Conservation (phyloP, 1,140 invertebrate genomes). For the Aphaenogaster floridana region DNA sequence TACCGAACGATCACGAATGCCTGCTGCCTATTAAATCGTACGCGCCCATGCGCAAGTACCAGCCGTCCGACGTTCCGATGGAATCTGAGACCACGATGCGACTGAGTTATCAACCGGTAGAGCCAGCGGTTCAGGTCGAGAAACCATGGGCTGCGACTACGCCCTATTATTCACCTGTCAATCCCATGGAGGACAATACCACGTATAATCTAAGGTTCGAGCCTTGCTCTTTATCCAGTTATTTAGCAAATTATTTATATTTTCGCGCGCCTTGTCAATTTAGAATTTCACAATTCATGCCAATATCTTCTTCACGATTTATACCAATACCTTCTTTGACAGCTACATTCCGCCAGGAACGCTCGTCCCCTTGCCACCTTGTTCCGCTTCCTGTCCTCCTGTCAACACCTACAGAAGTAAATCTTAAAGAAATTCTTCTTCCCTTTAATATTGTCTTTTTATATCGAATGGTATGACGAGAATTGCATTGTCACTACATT, state of each 20-base stretch:
- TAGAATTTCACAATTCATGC: not conserved
- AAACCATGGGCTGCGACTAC: constrained; percentile 74
- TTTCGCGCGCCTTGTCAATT: not conserved
- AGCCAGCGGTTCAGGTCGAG: constrained; percentile 60
- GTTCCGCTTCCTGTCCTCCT: constrained; percentile 42
- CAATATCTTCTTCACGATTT: too few species aligned
- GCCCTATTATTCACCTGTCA: constrained; percentile 74
- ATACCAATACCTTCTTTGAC: constrained; percentile 6
- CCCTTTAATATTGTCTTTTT: constrained; percentile 11
- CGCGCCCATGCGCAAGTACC: constrained; percentile 79
- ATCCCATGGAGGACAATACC: constrained; percentile 81
- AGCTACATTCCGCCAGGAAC: constrained; percentile 79
- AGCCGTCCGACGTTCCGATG: constrained; percentile 86
- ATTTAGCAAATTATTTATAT: not conserved
- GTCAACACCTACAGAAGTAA: constrained; percentile 65
- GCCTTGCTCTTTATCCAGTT: not conserved
- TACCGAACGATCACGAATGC: constrained; percentile 74
- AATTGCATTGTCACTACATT: constrained; percentile 13
- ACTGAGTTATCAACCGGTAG: constrained; percentile 83
- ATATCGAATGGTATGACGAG: not conserved
- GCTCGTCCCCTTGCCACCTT: constrained; percentile 69
- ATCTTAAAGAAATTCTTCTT: constrained; percentile 21
- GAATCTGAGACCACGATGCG: constrained; percentile 85
- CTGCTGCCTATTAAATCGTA: constrained; percentile 77
- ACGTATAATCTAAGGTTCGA: constrained; percentile 82